Percentiles rank a stretch among this genome's conserved stretches.
These are phyloP conservation scores for Trichoplusia ni DNA, from an alignment of 1,140 invertebrate species.

Conservation along the genomic window DNA sequence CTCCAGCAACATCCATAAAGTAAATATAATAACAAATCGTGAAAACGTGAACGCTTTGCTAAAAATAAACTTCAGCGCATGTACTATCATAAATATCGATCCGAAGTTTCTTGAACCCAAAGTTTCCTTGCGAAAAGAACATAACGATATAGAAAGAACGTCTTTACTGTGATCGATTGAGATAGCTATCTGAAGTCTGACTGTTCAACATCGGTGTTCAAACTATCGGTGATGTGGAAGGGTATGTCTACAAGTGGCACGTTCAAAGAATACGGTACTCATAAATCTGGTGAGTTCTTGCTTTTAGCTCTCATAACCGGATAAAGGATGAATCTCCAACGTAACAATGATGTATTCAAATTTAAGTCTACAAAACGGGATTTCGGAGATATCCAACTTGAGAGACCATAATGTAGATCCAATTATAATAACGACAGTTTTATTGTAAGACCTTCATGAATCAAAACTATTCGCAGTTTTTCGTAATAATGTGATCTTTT, in stretches of 20 bases:
- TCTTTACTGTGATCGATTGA: too few species aligned
- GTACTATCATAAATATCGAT: too few species aligned
- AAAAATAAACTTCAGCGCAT: too few species aligned
- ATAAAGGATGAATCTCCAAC: background rate
- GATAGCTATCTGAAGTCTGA: too few species aligned
- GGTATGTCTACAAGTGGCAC: background rate
- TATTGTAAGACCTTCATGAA: background rate
- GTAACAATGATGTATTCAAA: background rate
- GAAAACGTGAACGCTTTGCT: too few species aligned
- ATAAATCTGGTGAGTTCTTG: background rate
- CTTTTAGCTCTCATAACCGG: background rate
- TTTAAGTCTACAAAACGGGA: background rate
- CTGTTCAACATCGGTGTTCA: too few species aligned
- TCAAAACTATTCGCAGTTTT: background rate
- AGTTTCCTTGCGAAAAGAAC: too few species aligned
- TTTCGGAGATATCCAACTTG: background rate
- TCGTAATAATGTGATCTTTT: constrained; percentile 10
- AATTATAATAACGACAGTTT: constrained; percentile 7
- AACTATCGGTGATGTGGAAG: too few species aligned
- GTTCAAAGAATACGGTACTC: background rate
- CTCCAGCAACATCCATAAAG: too few species aligned
- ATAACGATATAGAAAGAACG: too few species aligned
- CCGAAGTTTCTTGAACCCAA: too few species aligned
- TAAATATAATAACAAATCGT: too few species aligned
- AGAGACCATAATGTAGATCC: background rate